These are phyloP conservation scores for Rhynchonycteris naso DNA, from an alignment of 2,797 vertebrate species.

Conservation along the genomic window DNA sequence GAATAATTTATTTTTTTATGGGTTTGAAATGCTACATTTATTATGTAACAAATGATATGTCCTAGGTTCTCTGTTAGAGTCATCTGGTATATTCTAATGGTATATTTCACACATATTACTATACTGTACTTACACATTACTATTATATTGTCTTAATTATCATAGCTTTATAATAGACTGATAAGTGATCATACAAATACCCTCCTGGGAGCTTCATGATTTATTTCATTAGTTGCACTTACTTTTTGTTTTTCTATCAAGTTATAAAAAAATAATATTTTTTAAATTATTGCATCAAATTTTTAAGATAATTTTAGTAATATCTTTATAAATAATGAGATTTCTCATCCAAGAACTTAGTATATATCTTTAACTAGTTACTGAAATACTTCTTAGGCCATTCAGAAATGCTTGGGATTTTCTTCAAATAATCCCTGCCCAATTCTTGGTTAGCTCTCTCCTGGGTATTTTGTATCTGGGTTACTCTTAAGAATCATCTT, in stretches of 20 bases:
- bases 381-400: background rate
- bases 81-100: conserved; percentile 54
- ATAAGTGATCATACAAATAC: background rate
- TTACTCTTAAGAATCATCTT: background rate
- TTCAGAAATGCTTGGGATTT: conserved; percentile 29
- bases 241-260: conserved; percentile 15
- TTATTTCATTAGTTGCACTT: background rate
- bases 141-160: background rate
- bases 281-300: background rate
- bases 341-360: background rate
- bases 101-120: conserved; percentile 19
- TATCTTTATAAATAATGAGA: background rate
- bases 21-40: conserved; percentile 52
- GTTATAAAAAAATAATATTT: conserved; percentile 48
- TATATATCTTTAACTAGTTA: background rate
- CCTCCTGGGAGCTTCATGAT: background rate
- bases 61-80: conserved; percentile 21
- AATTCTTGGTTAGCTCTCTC: conserved; percentile 4
- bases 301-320: background rate
- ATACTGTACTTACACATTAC: background rate
- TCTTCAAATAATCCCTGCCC: background rate
- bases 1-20: conserved; percentile 60
- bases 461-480: background rate
- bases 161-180: conserved; percentile 1
- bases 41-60: conserved; percentile 61